Percentiles rank a stretch among this genome's conserved stretches.
Evolutionary conservation across 2,888 invertebrate genomes (phyloP).

Genomic region (Drosophila acutilabella): DNA sequence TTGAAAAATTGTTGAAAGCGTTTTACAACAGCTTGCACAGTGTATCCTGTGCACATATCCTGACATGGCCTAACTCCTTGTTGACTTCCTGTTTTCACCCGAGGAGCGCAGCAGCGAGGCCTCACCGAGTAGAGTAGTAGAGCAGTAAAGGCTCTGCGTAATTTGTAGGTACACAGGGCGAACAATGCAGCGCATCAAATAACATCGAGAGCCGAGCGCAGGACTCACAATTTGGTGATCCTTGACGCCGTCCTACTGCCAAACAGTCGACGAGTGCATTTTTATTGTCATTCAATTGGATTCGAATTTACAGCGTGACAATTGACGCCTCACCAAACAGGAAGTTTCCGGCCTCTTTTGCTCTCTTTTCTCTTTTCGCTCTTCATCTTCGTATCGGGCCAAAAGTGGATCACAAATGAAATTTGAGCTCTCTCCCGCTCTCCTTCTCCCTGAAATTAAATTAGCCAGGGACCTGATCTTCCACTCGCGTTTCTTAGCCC

Average conservation of each 20-base stretch:
- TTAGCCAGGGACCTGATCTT: slow-evolving; percentile 71
- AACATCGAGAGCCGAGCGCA: slow-evolving; percentile 55
- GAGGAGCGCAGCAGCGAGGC: slow-evolving; percentile 15
- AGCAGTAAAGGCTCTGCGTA: slow-evolving; percentile 45
- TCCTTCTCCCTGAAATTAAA: slow-evolving; percentile 40
- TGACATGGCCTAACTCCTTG: slow-evolving; percentile 65
- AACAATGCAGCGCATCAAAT: slow-evolving; percentile 81
- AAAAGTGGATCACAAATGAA: slow-evolving; percentile 52
- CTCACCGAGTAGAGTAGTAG: slow-evolving; percentile 15
- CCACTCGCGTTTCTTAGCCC: slow-evolving; percentile 38
- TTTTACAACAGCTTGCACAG: slow-evolving; percentile 81
- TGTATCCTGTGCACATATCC: slow-evolving; percentile 81
- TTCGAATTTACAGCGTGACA: slow-evolving; percentile 76
- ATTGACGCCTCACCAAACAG: slow-evolving; percentile 78
- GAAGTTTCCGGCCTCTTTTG: slow-evolving; percentile 48
- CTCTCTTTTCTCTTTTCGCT: slow-evolving; percentile 15
- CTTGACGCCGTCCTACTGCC: slow-evolving; percentile 39
- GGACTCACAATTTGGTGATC: slow-evolving; percentile 38
- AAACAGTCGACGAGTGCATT: slow-evolving; percentile 59
- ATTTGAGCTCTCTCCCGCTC: slow-evolving; percentile 53
- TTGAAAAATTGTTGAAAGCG: slow-evolving; percentile 70
- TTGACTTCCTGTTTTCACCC: slow-evolving; percentile 73
- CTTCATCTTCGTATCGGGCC: slow-evolving; percentile 7
- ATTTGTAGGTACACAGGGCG: slow-evolving; percentile 75
- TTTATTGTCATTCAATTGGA: slow-evolving; percentile 84